phyloP scores from a whole-genome alignment of 2,113 vertebrate species.

The Hippocampus comes region DNA sequence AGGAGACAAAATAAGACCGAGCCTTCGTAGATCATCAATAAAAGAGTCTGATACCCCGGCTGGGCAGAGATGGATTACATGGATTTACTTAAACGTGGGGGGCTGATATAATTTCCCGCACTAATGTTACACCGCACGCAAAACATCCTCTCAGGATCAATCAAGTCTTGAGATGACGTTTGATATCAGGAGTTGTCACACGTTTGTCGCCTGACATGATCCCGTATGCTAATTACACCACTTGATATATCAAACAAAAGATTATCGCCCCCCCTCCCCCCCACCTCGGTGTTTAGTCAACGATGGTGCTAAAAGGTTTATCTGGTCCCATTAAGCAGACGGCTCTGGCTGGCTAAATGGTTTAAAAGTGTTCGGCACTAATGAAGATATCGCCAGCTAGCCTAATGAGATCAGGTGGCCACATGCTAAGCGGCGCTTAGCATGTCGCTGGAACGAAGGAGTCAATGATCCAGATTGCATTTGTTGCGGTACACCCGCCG shows the following conservation, averaged over 20 bases:
- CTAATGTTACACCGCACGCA: constrained; percentile 5
- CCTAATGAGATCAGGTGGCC: constrained; percentile 52
- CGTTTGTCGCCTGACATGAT: not conserved
- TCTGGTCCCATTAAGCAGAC: constrained; percentile 17
- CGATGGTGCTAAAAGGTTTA: constrained; percentile 42
- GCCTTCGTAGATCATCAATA: too few relatives aligned
- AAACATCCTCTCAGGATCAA: constrained; percentile 17
- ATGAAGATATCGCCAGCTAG: constrained; percentile 44
- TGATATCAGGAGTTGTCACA: not conserved
- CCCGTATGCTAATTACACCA: not conserved
- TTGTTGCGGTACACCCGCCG: not conserved
- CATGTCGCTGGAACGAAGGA: constrained; percentile 12
- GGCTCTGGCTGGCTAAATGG: constrained; percentile 38
- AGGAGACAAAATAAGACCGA: constrained; percentile 45
- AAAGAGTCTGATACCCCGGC: too few relatives aligned
- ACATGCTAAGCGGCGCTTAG: constrained; percentile 15
- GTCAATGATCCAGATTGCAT: constrained; percentile 23
- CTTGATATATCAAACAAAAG: constrained; percentile 14
- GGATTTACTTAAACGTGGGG: constrained; percentile 18
- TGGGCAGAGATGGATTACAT: constrained; percentile 11
- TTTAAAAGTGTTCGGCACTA: constrained; percentile 44
- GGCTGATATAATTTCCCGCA: constrained; percentile 20
- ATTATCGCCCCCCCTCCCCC: not conserved
- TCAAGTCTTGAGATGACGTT: not conserved
- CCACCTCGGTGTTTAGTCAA: constrained; percentile 8